Conservation (phyloP, 2,797 vertebrate genomes). For the Arctocebus calabarensis region DNA sequence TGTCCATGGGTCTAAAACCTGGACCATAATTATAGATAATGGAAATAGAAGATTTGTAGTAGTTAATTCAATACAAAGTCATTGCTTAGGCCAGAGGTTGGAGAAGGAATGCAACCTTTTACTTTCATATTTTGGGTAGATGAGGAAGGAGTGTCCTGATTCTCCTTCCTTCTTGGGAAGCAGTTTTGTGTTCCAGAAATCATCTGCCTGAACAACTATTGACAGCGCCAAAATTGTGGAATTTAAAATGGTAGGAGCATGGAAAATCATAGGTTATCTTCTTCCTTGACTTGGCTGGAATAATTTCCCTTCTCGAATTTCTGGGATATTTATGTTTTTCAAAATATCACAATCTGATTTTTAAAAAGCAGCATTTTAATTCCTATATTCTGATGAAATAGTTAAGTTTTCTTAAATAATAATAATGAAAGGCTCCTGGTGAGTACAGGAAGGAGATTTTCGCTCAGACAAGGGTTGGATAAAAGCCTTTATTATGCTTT, state of each 20-base stretch:
- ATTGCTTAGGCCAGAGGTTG: neutral
- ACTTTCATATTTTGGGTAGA: neutral
- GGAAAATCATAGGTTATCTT: neutral
- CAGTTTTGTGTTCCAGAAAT: neutral
- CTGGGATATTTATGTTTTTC: neutral
- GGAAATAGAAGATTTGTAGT: neutral
- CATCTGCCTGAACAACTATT: neutral
- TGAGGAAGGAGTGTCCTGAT: neutral
- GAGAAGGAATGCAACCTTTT: neutral
- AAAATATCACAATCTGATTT: neutral
- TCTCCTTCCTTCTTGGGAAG: neutral
- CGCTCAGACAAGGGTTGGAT: slow-evolving; percentile 49
- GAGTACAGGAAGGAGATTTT: slow-evolving; percentile 61
- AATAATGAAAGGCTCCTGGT: slow-evolving; percentile 27
- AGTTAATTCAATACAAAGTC: neutral
- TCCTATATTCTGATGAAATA: slow-evolving; percentile 46
- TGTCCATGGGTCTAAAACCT: neutral
- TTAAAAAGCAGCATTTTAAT: slow-evolving; percentile 34
- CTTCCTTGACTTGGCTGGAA: neutral
- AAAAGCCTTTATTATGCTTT: neutral
- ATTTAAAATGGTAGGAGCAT: neutral
- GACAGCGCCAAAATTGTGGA: neutral
- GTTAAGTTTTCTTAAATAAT: slow-evolving; percentile 60
- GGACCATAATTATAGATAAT: neutral
- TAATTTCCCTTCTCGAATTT: neutral